These are phyloP conservation scores for Leptopilina syphax DNA, from an alignment of 2,888 invertebrate species.

Conservation along the genomic window DNA sequence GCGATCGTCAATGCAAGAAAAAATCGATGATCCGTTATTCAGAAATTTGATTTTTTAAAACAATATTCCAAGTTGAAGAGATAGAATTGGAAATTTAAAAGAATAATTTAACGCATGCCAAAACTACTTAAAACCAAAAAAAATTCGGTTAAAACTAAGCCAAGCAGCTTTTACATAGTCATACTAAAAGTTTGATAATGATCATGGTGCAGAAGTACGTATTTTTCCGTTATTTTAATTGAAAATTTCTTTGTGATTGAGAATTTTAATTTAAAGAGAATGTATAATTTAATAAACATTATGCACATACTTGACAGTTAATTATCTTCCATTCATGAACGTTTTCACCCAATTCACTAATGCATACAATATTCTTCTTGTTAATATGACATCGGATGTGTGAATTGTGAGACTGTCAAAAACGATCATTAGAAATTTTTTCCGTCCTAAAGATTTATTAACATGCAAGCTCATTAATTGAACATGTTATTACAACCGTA, in stretches of 20 bases:
- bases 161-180: no score
- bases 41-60: neutral
- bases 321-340: conserved; percentile 2
- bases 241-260: no score
- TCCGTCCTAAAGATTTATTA: neutral
- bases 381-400: neutral
- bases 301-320: neutral
- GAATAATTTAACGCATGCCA: no score
- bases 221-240: no score
- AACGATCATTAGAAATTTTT: neutral
- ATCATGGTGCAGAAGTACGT: no score
- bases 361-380: neutral
- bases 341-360: conserved; percentile 5
- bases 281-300: neutral
- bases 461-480: neutral
- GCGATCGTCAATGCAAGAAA: conserved; percentile 9
- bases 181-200: no score
- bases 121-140: no score
- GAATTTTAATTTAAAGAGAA: conserved; percentile 11
- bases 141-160: no score
- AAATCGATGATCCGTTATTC: neutral
- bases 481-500: conserved; percentile 2
- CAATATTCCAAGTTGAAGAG: no score
- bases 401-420: neutral
- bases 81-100: no score